Evolutionary conservation across 2,888 invertebrate genomes (phyloP), one percentile per base, ranked within the genome.

Genomic region (Philhelius pedissequus): DNA sequence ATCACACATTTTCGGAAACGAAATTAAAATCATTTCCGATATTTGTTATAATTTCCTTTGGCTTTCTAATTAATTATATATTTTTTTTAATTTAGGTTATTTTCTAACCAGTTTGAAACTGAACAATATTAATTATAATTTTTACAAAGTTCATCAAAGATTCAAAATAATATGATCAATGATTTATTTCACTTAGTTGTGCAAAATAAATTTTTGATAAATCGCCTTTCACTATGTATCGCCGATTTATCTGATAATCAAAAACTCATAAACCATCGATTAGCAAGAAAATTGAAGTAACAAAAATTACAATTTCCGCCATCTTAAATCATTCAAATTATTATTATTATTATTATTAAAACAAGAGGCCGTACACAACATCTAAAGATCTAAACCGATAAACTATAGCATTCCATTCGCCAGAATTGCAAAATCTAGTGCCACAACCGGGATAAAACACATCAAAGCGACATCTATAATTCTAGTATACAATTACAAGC

Each of bases 401-500:
- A 73, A 78, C 38, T 60, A 68, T 13, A 48, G 22, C 22, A 25
- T 32, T 56, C 15, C 9, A 45, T 35, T 13, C 18, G n/a, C 18
- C 20, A 11, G 22, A 54, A 20, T 38, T 40, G 6, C 58, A 43
- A n/a, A 35, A 35, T 40, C n/a, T 3, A 38, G 18, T 32, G 38
- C 58, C 32, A 38, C 64, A 66, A 9, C 11, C 54, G 68, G 62
- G 38, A 78, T 69, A 73, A 64, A 48, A 13, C 48, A 64, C 83
- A 50, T 64, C 78, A 50, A 56, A 75, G 84, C 75, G 84, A 84
- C 80, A 75, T 84, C 80, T 80, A 68, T 75, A 84, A 84, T 80
- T 84, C 75, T 68, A 76, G 80, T 80, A 68, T 80, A 71, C 79
- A 80, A 80, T 84, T 84, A 84, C 84, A 80, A 79, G 70, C 73